Evolutionary conservation across 2,888 invertebrate species (phyloP).

Genomic region (Synergus itoensis): DNA sequence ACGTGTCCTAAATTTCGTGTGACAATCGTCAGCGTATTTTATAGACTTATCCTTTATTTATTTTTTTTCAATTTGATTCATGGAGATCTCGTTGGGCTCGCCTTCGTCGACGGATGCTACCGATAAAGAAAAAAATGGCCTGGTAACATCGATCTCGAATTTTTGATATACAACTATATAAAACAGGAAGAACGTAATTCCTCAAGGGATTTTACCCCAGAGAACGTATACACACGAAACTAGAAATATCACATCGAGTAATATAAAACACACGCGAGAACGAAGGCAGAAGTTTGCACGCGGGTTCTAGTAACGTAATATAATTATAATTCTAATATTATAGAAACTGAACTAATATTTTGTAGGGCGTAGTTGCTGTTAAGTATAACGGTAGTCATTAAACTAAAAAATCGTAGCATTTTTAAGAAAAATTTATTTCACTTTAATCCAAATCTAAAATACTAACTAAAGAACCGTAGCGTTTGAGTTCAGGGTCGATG

Average conservation of each 20-base stretch:
- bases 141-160: constrained; percentile 42
- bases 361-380: constrained; percentile 60
- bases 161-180: constrained; percentile 18
- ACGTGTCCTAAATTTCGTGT: constrained; percentile 72
- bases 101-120: constrained; percentile 32
- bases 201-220: constrained; percentile 20
- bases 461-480: constrained; percentile 77
- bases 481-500: constrained; percentile 66
- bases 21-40: constrained; percentile 77
- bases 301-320: constrained; percentile 59
- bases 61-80: constrained; percentile 44
- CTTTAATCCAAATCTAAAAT: constrained; percentile 63
- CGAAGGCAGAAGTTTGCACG: constrained; percentile 65
- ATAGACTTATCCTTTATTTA: constrained; percentile 60
- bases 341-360: constrained; percentile 57
- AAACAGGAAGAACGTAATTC: constrained; percentile 48
- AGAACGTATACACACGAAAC: constrained; percentile 66
- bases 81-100: constrained; percentile 36
- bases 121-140: constrained; percentile 48
- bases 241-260: constrained; percentile 74
- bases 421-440: constrained; percentile 56
- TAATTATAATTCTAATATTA: constrained; percentile 57
- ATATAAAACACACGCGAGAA: constrained; percentile 68
- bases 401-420: constrained; percentile 56
- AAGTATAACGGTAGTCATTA: constrained; percentile 56